phyloP scores from a whole-genome alignment of 2,888 invertebrate species.

The Iphiclides podalirius region DNA sequence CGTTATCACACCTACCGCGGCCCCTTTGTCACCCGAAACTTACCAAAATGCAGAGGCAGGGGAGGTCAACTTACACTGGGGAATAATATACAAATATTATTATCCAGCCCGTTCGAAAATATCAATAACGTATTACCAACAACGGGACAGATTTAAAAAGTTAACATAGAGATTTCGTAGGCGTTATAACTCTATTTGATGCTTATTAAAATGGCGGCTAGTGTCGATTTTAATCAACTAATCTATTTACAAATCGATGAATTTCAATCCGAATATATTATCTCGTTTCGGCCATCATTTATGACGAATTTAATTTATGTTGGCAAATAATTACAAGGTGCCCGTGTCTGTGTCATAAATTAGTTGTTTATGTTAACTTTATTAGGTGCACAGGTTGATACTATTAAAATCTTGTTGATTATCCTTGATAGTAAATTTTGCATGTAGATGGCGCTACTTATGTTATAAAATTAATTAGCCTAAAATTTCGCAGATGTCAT shows the following conservation, averaged over 20 bases:
- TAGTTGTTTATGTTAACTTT: conserved; percentile 17
- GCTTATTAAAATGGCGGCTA: conserved; percentile 34
- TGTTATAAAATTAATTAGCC: background rate
- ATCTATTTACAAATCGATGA: conserved; percentile 21
- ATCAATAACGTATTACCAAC: conserved; percentile 78
- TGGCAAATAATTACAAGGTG: conserved; percentile 19
- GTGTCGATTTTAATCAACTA: conserved; percentile 20
- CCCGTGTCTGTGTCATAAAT: conserved; percentile 11
- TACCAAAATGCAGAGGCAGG: conserved; percentile 31
- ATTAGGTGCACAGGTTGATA: conserved; percentile 10
- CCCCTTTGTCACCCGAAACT: conserved; percentile 27
- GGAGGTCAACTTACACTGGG: conserved; percentile 50
- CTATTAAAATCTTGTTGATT: conserved; percentile 8
- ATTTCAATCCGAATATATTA: conserved; percentile 22
- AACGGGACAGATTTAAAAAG: conserved; percentile 73
- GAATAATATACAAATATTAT: conserved; percentile 73
- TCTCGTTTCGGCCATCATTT: conserved; percentile 17
- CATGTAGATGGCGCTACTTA: conserved; percentile 21
- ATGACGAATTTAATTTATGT: conserved; percentile 20
- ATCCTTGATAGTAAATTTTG: conserved; percentile 1
- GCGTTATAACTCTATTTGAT: conserved; percentile 49
- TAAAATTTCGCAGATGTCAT: background rate
- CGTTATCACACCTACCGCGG: conserved; percentile 34
- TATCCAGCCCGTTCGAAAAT: conserved; percentile 77
- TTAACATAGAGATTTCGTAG: conserved; percentile 65